Evolutionary conservation across 2,113 vertebrate species (phyloP).

Genomic region (Gavia stellata): DNA sequence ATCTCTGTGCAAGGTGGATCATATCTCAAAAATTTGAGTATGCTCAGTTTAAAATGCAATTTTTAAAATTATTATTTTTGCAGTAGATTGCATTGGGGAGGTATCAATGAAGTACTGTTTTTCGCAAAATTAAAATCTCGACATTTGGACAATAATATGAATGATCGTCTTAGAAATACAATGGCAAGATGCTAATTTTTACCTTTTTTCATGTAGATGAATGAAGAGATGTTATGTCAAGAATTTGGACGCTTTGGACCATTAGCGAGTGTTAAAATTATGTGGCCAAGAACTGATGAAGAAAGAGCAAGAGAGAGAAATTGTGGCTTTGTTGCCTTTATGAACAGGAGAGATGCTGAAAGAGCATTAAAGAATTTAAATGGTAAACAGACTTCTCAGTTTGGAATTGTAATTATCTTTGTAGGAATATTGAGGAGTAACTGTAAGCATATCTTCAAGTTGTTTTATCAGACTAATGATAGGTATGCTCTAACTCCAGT

Average conservation of each 20-base stretch:
- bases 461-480: neutral
- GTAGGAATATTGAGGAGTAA: neutral
- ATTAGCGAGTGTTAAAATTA: conserved; percentile 98
- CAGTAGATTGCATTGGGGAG: neutral
- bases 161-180: neutral
- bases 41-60: neutral
- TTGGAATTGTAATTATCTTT: neutral
- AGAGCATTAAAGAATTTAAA: conserved; percentile 96
- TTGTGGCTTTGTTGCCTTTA: conserved; percentile 99
- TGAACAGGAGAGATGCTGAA: conserved; percentile 98
- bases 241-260: conserved; percentile 98
- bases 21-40: neutral
- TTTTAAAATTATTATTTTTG: neutral
- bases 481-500: neutral
- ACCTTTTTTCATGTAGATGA: conserved; percentile 81
- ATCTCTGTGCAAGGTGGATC: neutral
- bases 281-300: conserved; percentile 99
- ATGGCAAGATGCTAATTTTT: neutral
- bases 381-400: conserved; percentile 69
- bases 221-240: conserved; percentile 98
- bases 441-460: neutral
- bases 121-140: neutral
- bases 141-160: neutral
- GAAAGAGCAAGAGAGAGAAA: conserved; percentile 97
- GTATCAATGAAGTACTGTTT: neutral